Evolutionary conservation across 2,888 invertebrate genomes (phyloP).

Genomic region (Pristionchus fissidentatus): DNA sequence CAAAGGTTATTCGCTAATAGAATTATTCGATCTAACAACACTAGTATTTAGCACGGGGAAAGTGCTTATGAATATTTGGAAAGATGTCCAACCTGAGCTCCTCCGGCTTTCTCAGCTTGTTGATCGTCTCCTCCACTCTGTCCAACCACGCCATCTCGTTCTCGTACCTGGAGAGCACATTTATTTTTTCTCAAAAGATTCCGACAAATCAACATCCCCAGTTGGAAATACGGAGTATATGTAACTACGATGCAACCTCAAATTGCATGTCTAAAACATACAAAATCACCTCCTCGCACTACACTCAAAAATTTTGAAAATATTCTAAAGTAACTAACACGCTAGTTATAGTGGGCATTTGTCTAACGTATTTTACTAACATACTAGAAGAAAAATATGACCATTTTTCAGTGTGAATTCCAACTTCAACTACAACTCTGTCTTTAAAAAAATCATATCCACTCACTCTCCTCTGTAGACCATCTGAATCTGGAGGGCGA

Average conservation of each 20-base stretch:
- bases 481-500: conserved; percentile 90
- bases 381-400: too few relatives aligned
- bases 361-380: too few relatives aligned
- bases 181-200: background rate
- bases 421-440: too few relatives aligned
- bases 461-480: conserved; percentile 83
- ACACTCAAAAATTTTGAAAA: too few relatives aligned
- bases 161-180: conserved; percentile 64
- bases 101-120: conserved; percentile 71
- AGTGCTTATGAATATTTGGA: conserved; percentile 59
- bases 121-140: conserved; percentile 75
- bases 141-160: conserved; percentile 75
- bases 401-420: too few relatives aligned
- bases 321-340: too few relatives aligned
- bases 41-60: too few relatives aligned
- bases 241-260: background rate
- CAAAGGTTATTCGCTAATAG: background rate
- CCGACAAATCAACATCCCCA: too few relatives aligned
- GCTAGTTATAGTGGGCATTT: too few relatives aligned
- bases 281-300: too few relatives aligned
- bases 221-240: background rate
- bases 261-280: background rate
- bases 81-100: conserved; percentile 60
- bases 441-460: background rate
- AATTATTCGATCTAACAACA: too few relatives aligned